Base-by-base conservation (phyloP, 2,888 invertebrate genomes). In the Mesoligia furuncula region DNA sequence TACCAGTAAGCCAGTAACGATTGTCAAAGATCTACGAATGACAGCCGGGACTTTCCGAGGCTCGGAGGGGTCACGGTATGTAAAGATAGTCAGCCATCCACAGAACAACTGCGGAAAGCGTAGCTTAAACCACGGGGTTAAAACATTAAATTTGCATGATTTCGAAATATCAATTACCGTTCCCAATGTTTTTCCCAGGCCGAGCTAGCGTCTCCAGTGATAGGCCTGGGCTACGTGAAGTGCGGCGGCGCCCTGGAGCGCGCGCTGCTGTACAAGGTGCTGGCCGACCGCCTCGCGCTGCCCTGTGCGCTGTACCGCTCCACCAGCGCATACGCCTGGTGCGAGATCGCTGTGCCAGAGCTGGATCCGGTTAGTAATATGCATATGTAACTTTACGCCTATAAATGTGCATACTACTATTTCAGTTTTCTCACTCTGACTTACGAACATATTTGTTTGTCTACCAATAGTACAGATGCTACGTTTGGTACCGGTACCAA, bases 231-330 rank as follows among this genome's bases (percentile, higher is more conserved):
- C 0, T 93, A 91, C 88, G 92, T 98, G 72, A 95, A 95, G 17
- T 97, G 97, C 66, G 98, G 98, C 2, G 97, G 97, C 0, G 94
- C 96, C 27, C 93, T 98, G 64, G 98, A 98, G 88, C 95, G 98
- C 2, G 97, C 98, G 0, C 67, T 98, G 6, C 94, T 98, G 39
- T 98, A 97, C 93, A 98, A 98, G 91, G 96, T 95, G 86, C 91
- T 98, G 42, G 97, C 98, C 0, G 98, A 98, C 90, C 95, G 97
- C 64, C 91, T 97, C 39, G 97, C 97, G 0, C 83, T 98, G 79
- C 98, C 98, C 0, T 97, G 97, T 73, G 96, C 97, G 0, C 88
- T 98, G 77, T 95, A 96, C 78, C 96, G 98, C 4, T 94, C 97
- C 2, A 90, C 95, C n/a, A 95, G 97, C 74, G 97, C 97, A 0